Evolutionary conservation across 2,797 vertebrate species (phyloP).

Genomic region (Molossus molossus): DNA sequence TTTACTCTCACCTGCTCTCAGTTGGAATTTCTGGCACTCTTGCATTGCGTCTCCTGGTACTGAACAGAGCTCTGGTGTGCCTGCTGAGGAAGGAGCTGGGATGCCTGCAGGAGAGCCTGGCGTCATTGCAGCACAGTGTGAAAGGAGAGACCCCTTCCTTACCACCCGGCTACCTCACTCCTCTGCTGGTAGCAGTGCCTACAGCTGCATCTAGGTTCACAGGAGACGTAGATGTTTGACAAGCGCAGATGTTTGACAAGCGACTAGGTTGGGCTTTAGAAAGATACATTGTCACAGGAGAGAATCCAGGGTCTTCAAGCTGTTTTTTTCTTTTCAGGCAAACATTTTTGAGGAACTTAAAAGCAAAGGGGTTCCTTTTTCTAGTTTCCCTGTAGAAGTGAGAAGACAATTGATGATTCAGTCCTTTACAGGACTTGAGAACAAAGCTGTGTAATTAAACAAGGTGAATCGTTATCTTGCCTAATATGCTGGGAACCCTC

Average conservation of each 20-base stretch:
- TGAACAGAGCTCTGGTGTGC: conserved; percentile 72
- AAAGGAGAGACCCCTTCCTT: conserved; percentile 79
- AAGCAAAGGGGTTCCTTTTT: conserved; percentile 80
- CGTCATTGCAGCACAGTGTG: not conserved
- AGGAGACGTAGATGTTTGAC: conserved; percentile 63
- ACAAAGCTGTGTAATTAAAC: conserved; percentile 78
- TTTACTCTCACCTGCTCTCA: conserved; percentile 81
- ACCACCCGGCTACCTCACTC: conserved; percentile 78
- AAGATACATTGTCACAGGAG: conserved; percentile 68
- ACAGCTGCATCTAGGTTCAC: conserved; percentile 73
- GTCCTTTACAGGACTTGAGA: conserved; percentile 78
- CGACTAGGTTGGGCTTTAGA: conserved; percentile 71
- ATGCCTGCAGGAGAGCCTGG: conserved; percentile 71
- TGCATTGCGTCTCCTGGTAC: conserved; percentile 68
- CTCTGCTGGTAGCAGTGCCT: conserved; percentile 80
- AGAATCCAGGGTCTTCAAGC: conserved; percentile 79
- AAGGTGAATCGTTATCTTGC: conserved; percentile 77
- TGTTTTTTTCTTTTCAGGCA: conserved; percentile 81
- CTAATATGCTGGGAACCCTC: conserved; percentile 75
- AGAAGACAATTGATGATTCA: conserved; percentile 70
- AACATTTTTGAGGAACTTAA: conserved; percentile 82
- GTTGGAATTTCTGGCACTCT: conserved; percentile 80
- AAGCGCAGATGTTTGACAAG: not conserved
- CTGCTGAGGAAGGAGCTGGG: conserved; percentile 78
- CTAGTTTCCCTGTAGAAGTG: conserved; percentile 75